Percentiles rank a stretch among this genome's conserved stretches.
Conservation (phyloP, 2,797 vertebrate species). For the Eidolon dupreanum region DNA sequence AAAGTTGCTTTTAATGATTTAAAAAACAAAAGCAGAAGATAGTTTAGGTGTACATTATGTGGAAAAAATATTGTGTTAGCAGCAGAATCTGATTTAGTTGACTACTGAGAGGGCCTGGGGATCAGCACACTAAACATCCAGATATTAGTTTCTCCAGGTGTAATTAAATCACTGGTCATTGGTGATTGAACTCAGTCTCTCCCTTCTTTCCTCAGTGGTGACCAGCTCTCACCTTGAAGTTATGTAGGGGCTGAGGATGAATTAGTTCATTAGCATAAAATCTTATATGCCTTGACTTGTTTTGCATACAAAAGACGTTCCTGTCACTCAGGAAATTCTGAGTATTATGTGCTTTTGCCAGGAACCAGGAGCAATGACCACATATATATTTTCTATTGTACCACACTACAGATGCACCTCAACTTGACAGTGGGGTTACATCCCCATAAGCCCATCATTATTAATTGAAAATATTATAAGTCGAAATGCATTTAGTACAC, state of each 20-base stretch:
- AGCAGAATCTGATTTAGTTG: neutral
- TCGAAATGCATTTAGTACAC: neutral
- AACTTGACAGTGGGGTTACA: neutral
- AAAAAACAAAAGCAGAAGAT: neutral
- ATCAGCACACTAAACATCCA: too few species aligned
- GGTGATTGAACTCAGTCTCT: too few species aligned
- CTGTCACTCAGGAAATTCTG: neutral
- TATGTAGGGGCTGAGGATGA: neutral
- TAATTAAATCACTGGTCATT: too few species aligned
- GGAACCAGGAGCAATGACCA: neutral
- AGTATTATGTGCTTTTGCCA: neutral
- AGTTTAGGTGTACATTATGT: neutral
- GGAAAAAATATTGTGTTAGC: neutral
- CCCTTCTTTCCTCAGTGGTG: neutral
- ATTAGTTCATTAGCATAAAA: neutral
- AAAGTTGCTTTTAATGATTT: slow-evolving; percentile 2
- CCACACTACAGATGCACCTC: neutral
- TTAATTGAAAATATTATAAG: neutral
- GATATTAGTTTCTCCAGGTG: too few species aligned
- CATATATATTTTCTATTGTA: neutral
- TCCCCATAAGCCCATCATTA: neutral
- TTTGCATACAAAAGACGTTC: neutral
- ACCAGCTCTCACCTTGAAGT: neutral
- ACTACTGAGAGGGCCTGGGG: neutral
- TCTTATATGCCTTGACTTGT: neutral